A percentile compares a stretch with the other conserved stretches of the same genome.
phyloP scores from a whole-genome alignment of 2,888 invertebrate genomes.

The Tanypteryx hageni region DNA sequence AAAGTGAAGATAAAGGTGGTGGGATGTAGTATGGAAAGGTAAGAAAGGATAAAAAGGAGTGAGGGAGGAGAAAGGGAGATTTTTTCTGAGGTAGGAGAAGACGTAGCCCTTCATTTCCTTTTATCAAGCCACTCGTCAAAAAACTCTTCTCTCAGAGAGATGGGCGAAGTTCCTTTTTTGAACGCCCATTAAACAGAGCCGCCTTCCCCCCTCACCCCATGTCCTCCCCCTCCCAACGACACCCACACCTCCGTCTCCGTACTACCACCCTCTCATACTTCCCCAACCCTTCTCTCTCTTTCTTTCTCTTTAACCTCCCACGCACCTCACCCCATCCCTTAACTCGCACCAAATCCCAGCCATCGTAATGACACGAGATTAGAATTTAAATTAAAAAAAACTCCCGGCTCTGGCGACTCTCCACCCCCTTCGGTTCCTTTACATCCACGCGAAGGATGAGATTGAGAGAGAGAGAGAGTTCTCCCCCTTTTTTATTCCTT shows the following conservation, averaged over 20 bases:
- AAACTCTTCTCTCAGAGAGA: background rate
- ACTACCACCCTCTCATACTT: background rate
- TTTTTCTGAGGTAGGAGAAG: background rate
- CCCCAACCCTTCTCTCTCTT: background rate
- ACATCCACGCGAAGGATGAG: background rate
- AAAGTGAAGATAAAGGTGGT: background rate
- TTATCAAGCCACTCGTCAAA: slow-evolving; percentile 24
- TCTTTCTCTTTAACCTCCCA: background rate
- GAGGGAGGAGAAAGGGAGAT: too few relatives aligned
- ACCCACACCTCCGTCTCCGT: too few relatives aligned
- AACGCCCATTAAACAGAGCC: slow-evolving; percentile 29
- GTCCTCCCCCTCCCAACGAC: too few relatives aligned
- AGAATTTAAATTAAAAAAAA: slow-evolving; percentile 63
- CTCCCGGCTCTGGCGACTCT: background rate
- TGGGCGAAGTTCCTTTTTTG: background rate
- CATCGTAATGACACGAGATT: slow-evolving; percentile 59
- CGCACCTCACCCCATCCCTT: background rate
- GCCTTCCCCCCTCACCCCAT: too few relatives aligned
- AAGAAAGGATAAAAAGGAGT: too few relatives aligned
- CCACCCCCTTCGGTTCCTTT: background rate
- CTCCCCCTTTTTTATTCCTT: slow-evolving; percentile 2
- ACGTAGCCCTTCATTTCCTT: slow-evolving; percentile 8
- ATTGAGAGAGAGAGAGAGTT: background rate
- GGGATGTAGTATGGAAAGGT: too few relatives aligned
- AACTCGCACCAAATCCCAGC: slow-evolving; percentile 3